Evolutionary conservation across 2,113 vertebrate species (phyloP), one percentile per base, ranked within the genome.

Genomic region (Antennarius striatus): DNA sequence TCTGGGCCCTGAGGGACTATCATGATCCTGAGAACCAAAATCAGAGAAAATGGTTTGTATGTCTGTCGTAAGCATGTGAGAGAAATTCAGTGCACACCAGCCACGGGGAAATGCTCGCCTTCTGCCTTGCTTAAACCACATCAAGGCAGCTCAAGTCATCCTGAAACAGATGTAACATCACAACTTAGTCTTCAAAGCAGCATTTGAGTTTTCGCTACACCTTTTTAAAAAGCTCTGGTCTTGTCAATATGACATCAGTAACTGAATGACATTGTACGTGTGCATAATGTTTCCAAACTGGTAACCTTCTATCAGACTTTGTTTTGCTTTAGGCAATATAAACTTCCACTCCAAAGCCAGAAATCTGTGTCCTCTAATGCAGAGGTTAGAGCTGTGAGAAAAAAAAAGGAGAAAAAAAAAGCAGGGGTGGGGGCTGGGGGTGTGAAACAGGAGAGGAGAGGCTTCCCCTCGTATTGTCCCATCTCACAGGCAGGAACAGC

Each of bases 391-490:
- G 47, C 48, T 75, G 63, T 43, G 8, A 5, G 3, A 36, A 36
- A 36, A 36, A 36, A 55, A 51, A 40, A 32, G n/a, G n/a, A n/a
- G n/a, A 54, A 52, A 69, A 72, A 55, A 51, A 40, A 32, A 66
- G 46, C 9, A 32, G 72, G 40, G 13, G 50, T 52, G 53, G 53
- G 56, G 46, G 39, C 54, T 52, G 76, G 4, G 69, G 71, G 76
- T 83, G 84, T 89, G 87, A 88, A 89, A 84, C 80, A 69, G 79
- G 84, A 65, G 89, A 81, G 61, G 75, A 78, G 70, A 71, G 65
- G 56, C 65, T 88, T 75, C 68, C 66, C 68, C 75, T 71, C 64
- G 73, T 63, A 91, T 92, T 92, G 89, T 92, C 63, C 65, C 67
- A 71, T 39, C 42, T 63, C 10, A 53, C 56, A 75, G 81, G 52